phyloP scores from a whole-genome alignment of 2,113 vertebrate genomes.

The Atherinomorus stipes region DNA sequence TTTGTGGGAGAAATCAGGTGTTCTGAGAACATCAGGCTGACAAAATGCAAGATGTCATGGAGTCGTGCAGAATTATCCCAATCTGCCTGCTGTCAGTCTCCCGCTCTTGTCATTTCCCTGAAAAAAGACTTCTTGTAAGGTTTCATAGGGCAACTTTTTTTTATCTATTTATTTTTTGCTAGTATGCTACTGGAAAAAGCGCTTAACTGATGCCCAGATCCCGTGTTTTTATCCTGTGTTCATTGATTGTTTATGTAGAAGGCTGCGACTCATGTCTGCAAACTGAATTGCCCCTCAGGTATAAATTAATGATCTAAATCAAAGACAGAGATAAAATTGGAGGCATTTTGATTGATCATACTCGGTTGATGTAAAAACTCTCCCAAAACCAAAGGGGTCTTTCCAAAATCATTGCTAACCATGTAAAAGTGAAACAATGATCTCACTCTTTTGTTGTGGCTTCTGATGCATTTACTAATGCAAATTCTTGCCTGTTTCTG shows the following conservation, averaged over 20 bases:
- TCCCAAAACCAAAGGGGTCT: no score
- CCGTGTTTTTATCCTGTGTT: no score
- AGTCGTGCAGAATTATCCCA: slow-evolving; percentile 29
- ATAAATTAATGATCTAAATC: no score
- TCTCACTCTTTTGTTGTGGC: not conserved
- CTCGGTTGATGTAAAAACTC: not conserved
- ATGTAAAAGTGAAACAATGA: not conserved
- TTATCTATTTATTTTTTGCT: no score
- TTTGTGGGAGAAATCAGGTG: slow-evolving; percentile 64
- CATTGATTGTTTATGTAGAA: no score
- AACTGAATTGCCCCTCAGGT: no score
- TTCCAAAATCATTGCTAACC: not conserved
- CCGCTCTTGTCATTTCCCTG: slow-evolving; percentile 1
- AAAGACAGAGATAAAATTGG: not conserved
- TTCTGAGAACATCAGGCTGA: slow-evolving; percentile 70
- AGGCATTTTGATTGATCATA: not conserved
- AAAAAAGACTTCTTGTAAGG: slow-evolving; percentile 27
- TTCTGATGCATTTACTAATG: not conserved
- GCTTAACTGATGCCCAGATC: no score
- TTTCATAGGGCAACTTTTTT: no score
- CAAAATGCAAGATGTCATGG: slow-evolving; percentile 47
- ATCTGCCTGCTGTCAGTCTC: slow-evolving; percentile 34
- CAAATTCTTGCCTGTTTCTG: not conserved
- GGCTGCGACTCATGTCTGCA: no score
- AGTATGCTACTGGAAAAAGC: no score